phyloP scores from a whole-genome alignment of 2,797 vertebrate genomes.

The Thaleichthys pacificus region DNA sequence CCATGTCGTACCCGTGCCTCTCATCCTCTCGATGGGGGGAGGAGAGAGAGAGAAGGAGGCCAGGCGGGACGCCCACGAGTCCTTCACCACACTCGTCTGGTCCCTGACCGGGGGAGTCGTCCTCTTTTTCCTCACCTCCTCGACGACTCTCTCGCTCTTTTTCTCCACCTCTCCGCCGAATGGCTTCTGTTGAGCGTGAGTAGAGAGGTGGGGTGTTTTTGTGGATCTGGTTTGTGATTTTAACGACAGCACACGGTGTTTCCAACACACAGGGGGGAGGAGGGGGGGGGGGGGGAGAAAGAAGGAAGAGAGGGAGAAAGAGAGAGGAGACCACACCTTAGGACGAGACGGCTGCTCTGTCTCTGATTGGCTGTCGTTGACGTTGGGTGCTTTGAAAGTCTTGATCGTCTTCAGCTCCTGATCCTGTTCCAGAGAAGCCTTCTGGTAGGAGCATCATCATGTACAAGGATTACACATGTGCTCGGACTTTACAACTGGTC shows the following conservation, averaged over 20 bases:
- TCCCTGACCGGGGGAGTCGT: constrained; percentile 23
- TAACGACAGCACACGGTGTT: not conserved
- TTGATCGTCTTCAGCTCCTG: constrained; percentile 52
- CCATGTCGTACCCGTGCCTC: constrained; percentile 76
- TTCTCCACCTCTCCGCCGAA: constrained; percentile 21
- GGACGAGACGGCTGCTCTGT: constrained; percentile 37
- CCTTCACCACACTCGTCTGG: constrained; percentile 44
- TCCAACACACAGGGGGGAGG: too few species aligned
- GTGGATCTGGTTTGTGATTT: too few species aligned
- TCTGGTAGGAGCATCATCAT: constrained; percentile 21
- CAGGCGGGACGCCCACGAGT: constrained; percentile 44
- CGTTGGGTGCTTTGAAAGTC: constrained; percentile 76
- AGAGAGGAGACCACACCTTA: constrained; percentile 45
- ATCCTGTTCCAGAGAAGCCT: constrained; percentile 24
- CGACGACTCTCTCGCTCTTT: constrained; percentile 15
- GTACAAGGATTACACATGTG: not conserved
- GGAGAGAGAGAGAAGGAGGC: constrained; percentile 50
- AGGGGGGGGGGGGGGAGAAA: too few species aligned
- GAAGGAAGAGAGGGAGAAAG: not conserved
- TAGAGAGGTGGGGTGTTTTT: too few species aligned
- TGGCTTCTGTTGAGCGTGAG: constrained; percentile 33
- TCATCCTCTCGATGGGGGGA: constrained; percentile 78
- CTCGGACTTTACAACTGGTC: too few species aligned
- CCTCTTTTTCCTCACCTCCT: constrained; percentile 39
- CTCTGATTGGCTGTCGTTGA: constrained; percentile 67